A percentile compares a stretch with the other conserved stretches of the same genome.
Evolutionary conservation across 2,888 invertebrate species (phyloP).

Genomic region (Pteria penguin): DNA sequence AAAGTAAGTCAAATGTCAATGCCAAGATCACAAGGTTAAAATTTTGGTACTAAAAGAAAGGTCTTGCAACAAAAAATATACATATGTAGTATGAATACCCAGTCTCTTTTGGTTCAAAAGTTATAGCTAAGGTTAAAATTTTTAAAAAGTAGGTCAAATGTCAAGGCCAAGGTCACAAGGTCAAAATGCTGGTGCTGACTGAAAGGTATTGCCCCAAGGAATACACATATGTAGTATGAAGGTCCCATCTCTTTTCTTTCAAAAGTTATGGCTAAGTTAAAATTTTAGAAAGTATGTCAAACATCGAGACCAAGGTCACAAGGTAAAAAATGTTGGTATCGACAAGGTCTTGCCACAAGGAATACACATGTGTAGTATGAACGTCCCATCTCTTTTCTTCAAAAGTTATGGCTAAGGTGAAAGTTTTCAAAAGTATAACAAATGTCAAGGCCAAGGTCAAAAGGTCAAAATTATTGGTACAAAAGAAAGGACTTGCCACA

Average conservation of each 20-base stretch:
- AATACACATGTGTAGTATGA: background rate
- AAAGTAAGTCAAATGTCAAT: too few relatives aligned
- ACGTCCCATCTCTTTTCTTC: background rate
- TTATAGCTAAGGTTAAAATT: too few relatives aligned
- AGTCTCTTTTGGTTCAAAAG: too few relatives aligned
- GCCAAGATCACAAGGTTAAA: too few relatives aligned
- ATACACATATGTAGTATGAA: background rate
- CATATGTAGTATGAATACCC: too few relatives aligned
- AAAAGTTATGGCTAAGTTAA: background rate
- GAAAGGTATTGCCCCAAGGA: background rate
- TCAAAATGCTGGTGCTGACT: background rate
- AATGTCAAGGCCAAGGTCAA: background rate
- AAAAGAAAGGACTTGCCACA: background rate
- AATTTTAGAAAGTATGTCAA: background rate
- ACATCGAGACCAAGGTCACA: background rate
- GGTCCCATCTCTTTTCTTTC: background rate
- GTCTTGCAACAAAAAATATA: too few relatives aligned
- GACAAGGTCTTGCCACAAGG: background rate
- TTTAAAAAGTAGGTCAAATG: too few relatives aligned
- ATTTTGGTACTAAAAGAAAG: too few relatives aligned
- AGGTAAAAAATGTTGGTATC: background rate
- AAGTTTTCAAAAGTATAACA: background rate
- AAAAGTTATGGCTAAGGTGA: background rate
- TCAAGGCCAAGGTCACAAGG: too few relatives aligned
- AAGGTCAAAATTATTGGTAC: background rate